Percentiles rank a stretch among this genome's conserved stretches.
Evolutionary conservation across 2,113 vertebrate genomes (phyloP).

Genomic region (Myrmecobius fasciatus): DNA sequence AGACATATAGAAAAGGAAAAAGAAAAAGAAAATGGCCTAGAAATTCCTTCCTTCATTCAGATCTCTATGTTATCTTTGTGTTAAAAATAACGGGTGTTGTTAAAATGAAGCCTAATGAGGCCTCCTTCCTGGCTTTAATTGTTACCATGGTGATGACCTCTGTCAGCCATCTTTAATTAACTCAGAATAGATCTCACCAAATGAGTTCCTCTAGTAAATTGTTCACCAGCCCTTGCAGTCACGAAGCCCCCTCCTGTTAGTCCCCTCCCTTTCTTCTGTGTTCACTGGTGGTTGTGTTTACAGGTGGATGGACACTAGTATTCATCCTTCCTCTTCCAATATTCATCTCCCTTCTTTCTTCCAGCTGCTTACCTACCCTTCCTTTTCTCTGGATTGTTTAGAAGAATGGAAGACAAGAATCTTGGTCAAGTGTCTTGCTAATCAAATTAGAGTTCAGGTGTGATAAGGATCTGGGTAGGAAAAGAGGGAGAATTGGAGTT

Average conservation of each 20-base stretch:
- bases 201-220: conserved; percentile 86
- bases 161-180: conserved; percentile 89
- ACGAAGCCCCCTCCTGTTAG: conserved; percentile 72
- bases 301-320: neutral
- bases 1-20: neutral
- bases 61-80: conserved; percentile 78
- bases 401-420: neutral
- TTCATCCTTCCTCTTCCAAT: neutral
- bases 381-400: neutral
- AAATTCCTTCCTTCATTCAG: conserved; percentile 19
- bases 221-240: conserved; percentile 81
- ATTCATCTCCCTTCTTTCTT: neutral
- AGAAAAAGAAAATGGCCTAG: neutral
- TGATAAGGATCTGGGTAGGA: neutral
- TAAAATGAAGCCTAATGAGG: conserved; percentile 85
- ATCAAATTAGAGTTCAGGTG: neutral
- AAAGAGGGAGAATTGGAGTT: neutral
- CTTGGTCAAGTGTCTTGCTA: neutral
- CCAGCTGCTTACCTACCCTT: neutral
- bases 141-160: conserved; percentile 90
- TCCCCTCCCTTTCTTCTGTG: conserved; percentile 36
- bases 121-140: conserved; percentile 86
- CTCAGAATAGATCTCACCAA: conserved; percentile 84
- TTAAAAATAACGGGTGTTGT: conserved; percentile 79
- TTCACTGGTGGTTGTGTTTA: neutral